Conservation (phyloP, 2,797 vertebrate genomes). For the Rhabdomys pumilio region DNA sequence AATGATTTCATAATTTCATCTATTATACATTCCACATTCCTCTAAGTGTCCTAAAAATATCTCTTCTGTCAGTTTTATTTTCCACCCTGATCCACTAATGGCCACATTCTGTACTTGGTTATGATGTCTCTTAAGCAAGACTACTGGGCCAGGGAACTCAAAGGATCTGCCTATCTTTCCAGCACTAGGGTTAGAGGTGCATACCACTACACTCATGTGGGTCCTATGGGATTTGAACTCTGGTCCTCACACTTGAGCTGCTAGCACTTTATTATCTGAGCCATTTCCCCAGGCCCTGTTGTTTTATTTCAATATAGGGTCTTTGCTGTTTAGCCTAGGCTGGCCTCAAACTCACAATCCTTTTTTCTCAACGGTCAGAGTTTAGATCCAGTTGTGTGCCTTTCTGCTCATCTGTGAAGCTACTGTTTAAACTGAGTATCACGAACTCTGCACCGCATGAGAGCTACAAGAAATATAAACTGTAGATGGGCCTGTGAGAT, state of each 20-base stretch:
- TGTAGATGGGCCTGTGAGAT: neutral
- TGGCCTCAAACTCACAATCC: neutral
- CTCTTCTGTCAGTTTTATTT: neutral
- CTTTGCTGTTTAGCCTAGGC: neutral
- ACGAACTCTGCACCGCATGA: neutral
- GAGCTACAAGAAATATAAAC: neutral
- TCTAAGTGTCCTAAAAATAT: slow-evolving; percentile 20
- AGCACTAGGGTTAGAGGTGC: neutral
- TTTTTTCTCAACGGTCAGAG: neutral
- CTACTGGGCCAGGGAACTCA: neutral
- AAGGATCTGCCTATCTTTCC: neutral
- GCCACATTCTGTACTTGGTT: neutral
- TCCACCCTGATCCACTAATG: neutral
- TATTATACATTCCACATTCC: slow-evolving; percentile 6
- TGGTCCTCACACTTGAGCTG: neutral
- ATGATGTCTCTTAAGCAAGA: neutral
- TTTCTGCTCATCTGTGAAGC: neutral
- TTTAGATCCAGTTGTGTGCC: neutral
- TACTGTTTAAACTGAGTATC: neutral
- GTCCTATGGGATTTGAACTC: neutral
- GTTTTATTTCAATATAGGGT: neutral
- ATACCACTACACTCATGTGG: neutral
- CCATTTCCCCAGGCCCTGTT: neutral
- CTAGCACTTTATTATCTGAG: neutral
- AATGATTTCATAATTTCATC: slow-evolving; percentile 5